Evolutionary conservation across 1,140 invertebrate species (phyloP), one percentile per base, ranked within the genome.

Genomic region (Drosophila ambigua): DNA sequence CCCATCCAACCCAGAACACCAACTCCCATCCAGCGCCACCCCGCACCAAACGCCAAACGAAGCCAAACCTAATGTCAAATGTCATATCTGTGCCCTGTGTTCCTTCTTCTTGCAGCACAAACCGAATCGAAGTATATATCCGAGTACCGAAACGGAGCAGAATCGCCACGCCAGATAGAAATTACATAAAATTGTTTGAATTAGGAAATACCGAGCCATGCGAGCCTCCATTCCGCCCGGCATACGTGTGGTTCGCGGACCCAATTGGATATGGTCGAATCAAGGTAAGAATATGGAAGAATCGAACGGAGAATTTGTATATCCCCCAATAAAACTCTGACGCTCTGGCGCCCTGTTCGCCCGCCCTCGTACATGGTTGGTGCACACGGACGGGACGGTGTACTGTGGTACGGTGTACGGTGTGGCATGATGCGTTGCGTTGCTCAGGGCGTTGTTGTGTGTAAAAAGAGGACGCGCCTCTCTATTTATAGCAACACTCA

Each of bases 261-360:
- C 95, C 23, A 95, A 97, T 92, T 97, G 96, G 96, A 94, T 95
- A 83, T 97, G 96, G 96, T 94, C 92, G 11, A 94, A 95, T 88
- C 96, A 95, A 92, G 93, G 93, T 94, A 92, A 63, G 69, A 55
- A 64, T 28, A 20, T 2, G 23, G 28, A 57, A 26, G 39, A 53
- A 60, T 44, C 35, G 31, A 79, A 50, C 28, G 39, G 65, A 51
- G 50, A 57, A 44, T 58, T 83, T 87, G 79, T 83, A 83, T 79
- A 83, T 31, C 61, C 58, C 71, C 68, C 78, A 9, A 9, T 16
- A 16, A 50, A 39, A 20, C 26, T 52, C n/a, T 13, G 28, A 24
- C 9, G 49, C 31, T n/a, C 26, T 8, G 28, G 8, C 31, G 31
- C 28, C 28, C 28, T 31, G 43, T 23, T 24, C 26, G 53, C 39